A percentile compares a stretch with the other conserved stretches of the same genome.
phyloP scores from a whole-genome alignment of 2,888 invertebrate species.

The Spatulosminthurus flaviceps region DNA sequence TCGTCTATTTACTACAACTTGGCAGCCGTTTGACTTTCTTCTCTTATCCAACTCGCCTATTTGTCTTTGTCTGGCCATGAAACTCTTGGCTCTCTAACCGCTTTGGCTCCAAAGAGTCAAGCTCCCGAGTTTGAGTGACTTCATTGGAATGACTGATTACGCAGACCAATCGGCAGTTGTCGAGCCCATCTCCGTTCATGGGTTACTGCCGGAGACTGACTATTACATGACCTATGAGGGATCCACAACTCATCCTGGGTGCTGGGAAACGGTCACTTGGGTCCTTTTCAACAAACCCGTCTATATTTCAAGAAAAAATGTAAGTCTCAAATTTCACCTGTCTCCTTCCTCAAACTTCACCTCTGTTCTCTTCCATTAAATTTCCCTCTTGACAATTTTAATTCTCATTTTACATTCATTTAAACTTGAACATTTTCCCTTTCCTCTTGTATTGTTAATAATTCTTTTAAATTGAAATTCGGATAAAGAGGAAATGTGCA shows the following conservation, averaged over 20 bases:
- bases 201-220: slow-evolving; percentile 87
- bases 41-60: slow-evolving; percentile 39
- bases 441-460: too few relatives aligned
- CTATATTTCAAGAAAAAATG: slow-evolving; percentile 95
- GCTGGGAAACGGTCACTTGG: slow-evolving; percentile 99
- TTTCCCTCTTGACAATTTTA: too few relatives aligned
- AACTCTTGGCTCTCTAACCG: slow-evolving; percentile 33
- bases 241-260: slow-evolving; percentile 96
- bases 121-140: slow-evolving; percentile 29
- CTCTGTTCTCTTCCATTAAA: too few relatives aligned
- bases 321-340: slow-evolving; percentile 67
- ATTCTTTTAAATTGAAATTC: too few relatives aligned
- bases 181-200: slow-evolving; percentile 84
- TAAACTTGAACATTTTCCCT: too few relatives aligned
- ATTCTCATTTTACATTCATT: too few relatives aligned
- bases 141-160: slow-evolving; percentile 52
- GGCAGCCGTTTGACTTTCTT: slow-evolving; percentile 41
- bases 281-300: slow-evolving; percentile 97
- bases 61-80: slow-evolving; percentile 36
- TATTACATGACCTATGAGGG: slow-evolving; percentile 98
- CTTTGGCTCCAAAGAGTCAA: slow-evolving; percentile 22
- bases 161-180: slow-evolving; percentile 84
- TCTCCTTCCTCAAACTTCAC: not conserved
- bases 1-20: slow-evolving; percentile 25
- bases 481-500: too few relatives aligned